These are phyloP conservation scores for Sitta carolinensis DNA, from an alignment of 2,797 vertebrate genomes.

Conservation along the genomic window DNA sequence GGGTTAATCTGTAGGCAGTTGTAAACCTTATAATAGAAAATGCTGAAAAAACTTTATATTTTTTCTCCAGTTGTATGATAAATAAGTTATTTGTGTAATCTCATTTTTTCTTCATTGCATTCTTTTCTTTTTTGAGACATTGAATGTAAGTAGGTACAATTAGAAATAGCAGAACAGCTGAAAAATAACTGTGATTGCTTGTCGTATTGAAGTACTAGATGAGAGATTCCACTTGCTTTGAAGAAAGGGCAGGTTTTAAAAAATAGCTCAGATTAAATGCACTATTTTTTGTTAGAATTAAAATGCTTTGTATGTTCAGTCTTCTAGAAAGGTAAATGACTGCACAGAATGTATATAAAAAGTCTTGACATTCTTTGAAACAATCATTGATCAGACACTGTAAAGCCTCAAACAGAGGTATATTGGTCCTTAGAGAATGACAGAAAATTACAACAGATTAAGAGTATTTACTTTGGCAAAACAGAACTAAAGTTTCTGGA, in stretches of 20 bases:
- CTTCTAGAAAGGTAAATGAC: neutral
- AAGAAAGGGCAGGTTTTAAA: neutral
- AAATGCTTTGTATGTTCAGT: neutral
- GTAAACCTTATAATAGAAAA: neutral
- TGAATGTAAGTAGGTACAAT: neutral
- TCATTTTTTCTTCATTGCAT: neutral
- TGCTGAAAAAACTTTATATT: neutral
- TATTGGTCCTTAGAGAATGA: neutral
- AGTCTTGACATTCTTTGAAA: neutral
- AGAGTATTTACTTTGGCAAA: conserved; percentile 22
- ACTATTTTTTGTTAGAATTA: neutral
- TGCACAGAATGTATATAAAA: neutral
- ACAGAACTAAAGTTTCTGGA: conserved; percentile 1
- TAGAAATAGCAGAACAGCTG: neutral
- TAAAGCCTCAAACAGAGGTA: neutral
- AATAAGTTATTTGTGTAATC: neutral
- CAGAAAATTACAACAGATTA: conserved; percentile 21
- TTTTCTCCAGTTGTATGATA: neutral
- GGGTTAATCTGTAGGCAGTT: neutral
- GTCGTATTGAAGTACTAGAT: neutral
- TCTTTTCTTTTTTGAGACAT: neutral
- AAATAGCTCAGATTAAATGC: neutral
- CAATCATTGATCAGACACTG: neutral
- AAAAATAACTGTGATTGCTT: neutral
- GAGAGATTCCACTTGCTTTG: neutral